Percentiles rank a stretch among this genome's conserved stretches.
Conservation (phyloP, 1,140 invertebrate species). For the Cataglyphis hispanica region DNA sequence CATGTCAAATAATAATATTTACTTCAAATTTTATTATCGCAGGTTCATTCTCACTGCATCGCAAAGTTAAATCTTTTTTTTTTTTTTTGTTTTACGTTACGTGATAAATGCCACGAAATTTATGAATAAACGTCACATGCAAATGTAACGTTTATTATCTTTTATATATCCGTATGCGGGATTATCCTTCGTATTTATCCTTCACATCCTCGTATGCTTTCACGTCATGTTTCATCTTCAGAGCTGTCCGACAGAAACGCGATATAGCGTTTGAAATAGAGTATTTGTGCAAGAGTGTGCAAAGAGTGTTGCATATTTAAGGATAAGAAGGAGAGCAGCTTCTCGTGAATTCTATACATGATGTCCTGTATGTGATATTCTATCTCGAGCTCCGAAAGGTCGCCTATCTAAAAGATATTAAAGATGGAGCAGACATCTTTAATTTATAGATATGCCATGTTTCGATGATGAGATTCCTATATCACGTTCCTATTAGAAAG, state of each 20-base stretch:
- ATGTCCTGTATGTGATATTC: neutral
- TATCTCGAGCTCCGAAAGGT: neutral
- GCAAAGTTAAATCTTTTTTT: neutral
- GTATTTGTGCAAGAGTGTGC: slow-evolving; percentile 35
- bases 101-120: neutral
- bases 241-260: slow-evolving; percentile 26
- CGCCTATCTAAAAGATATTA: neutral
- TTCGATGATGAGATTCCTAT: neutral
- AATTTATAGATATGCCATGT: neutral
- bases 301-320: slow-evolving; percentile 34
- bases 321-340: slow-evolving; percentile 21
- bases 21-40: neutral
- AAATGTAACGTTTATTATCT: slow-evolving; percentile 28
- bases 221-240: slow-evolving; percentile 32
- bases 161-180: neutral
- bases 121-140: neutral
- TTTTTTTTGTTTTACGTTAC: neutral
- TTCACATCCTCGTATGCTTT: slow-evolving; percentile 12
- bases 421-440: slow-evolving; percentile 24
- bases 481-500: neutral
- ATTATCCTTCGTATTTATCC: neutral
- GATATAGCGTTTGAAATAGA: slow-evolving; percentile 10
- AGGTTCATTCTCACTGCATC: neutral
- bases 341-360: slow-evolving; percentile 30
- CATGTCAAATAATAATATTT: neutral